Conservation (phyloP, 1,140 invertebrate species). For the Aphelenchoides fujianensis region DNA sequence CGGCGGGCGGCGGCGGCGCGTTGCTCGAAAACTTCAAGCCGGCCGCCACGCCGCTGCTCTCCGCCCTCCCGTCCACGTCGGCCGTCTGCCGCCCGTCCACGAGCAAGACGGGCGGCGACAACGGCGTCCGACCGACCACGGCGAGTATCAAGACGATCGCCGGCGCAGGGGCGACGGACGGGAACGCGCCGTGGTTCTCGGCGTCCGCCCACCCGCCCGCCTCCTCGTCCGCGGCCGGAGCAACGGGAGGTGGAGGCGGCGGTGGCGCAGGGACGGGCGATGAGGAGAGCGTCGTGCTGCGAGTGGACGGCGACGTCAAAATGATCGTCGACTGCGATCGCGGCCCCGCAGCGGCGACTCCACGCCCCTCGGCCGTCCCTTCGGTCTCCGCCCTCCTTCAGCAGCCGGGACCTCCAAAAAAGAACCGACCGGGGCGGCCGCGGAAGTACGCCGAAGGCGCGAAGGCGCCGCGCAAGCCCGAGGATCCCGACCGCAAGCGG, state of each 20-base stretch:
- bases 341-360: no score
- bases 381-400: not conserved
- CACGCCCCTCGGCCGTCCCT: no score
- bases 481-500: not conserved
- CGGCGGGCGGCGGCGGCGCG: no score
- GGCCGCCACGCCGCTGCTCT: not conserved
- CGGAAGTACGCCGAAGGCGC: slow-evolving; percentile 6
- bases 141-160: not conserved
- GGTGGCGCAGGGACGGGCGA: no score
- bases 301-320: slow-evolving; percentile 10
- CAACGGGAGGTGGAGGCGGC: no score
- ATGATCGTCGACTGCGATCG: slow-evolving; percentile 13
- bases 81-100: not conserved
- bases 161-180: not conserved
- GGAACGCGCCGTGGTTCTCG: no score
- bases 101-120: not conserved
- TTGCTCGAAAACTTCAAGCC: not conserved
- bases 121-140: not conserved
- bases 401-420: not conserved
- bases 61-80: not conserved
- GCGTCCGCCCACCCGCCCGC: no score
- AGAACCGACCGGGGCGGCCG: not conserved
- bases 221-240: no score
- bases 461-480: not conserved
- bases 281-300: not conserved